Percentiles rank a stretch among this genome's conserved stretches.
Conservation (phyloP, 2,797 vertebrate genomes). For the Fringilla coelebs region DNA sequence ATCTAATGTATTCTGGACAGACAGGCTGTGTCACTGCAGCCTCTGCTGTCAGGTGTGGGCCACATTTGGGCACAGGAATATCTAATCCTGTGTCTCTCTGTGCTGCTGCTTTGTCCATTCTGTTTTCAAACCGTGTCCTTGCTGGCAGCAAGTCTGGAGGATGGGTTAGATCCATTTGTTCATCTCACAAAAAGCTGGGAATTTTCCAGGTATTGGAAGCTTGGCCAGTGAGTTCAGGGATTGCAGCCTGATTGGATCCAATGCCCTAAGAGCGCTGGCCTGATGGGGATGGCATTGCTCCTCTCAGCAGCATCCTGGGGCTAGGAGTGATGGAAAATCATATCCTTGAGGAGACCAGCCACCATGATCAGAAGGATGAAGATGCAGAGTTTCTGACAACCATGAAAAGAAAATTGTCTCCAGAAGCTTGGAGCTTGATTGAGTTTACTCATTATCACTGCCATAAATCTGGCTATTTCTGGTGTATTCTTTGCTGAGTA, state of each 20-base stretch:
- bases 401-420: background rate
- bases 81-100: background rate
- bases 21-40: background rate
- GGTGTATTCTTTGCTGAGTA: background rate
- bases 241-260: background rate
- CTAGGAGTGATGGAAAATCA: background rate
- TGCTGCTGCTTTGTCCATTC: background rate
- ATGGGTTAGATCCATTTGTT: background rate
- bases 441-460: background rate
- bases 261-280: background rate
- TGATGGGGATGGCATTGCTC: background rate
- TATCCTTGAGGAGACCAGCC: background rate
- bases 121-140: fast-evolving
- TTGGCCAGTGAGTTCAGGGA: background rate
- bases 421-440: background rate
- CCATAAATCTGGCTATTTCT: background rate
- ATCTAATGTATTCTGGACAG: background rate
- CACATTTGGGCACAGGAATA: background rate
- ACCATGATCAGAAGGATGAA: background rate
- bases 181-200: background rate
- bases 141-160: background rate
- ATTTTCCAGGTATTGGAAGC: background rate
- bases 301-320: background rate
- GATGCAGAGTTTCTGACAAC: background rate
- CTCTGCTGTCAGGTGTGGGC: fast-evolving